Conservation (phyloP, 2,113 vertebrate species). For the Ifrita kowaldi region DNA sequence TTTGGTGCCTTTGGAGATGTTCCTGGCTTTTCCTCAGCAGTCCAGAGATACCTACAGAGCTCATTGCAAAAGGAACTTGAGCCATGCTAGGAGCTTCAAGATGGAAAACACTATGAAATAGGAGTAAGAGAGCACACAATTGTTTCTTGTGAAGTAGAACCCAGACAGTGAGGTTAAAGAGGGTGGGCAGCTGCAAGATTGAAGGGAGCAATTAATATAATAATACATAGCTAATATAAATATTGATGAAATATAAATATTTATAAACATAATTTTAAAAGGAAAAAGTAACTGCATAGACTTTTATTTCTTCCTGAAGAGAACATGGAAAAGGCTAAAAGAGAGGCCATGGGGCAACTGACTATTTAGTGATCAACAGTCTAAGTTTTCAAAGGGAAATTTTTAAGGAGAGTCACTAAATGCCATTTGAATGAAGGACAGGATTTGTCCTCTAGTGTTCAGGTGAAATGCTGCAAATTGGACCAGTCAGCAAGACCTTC, state of each 20-base stretch:
- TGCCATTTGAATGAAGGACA: neutral
- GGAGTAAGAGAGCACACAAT: neutral
- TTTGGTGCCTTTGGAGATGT: neutral
- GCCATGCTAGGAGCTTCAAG: neutral
- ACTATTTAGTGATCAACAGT: neutral
- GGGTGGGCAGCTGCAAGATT: neutral
- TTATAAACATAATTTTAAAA: neutral
- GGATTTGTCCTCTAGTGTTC: neutral
- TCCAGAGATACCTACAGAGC: neutral
- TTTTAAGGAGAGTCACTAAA: neutral
- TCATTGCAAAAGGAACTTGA: neutral
- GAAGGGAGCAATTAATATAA: neutral
- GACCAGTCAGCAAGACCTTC: constrained; percentile 4
- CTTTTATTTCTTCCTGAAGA: neutral
- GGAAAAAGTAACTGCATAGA: neutral
- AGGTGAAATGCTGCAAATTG: neutral
- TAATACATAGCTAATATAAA: too few species aligned
- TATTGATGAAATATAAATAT: neutral
- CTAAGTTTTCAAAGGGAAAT: neutral
- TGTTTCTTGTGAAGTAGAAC: neutral
- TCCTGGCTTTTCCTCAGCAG: neutral
- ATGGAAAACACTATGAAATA: neutral
- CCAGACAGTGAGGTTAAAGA: neutral
- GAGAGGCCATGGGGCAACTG: neutral
- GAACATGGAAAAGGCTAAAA: neutral